These are phyloP conservation scores for Chrysopa pallens DNA, from an alignment of 1,140 invertebrate genomes.

Conservation along the genomic window DNA sequence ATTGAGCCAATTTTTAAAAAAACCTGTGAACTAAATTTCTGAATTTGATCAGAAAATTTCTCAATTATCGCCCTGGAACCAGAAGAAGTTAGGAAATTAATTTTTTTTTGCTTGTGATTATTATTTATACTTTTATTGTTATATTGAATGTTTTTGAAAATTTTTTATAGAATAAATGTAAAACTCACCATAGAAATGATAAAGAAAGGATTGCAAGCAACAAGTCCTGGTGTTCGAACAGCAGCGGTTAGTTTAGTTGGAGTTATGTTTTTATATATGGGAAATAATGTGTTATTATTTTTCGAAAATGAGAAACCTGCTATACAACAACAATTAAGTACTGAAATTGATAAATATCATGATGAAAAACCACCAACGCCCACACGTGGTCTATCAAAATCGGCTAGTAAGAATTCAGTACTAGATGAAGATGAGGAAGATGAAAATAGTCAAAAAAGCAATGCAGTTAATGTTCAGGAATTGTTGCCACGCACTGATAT, in stretches of 20 bases:
- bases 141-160: slow-evolving; percentile 5
- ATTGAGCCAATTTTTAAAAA: too few species aligned
- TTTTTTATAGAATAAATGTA: slow-evolving; percentile 45
- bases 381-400: slow-evolving; percentile 30
- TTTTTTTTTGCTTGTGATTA: too few species aligned
- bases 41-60: too few species aligned
- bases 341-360: slow-evolving; percentile 67
- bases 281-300: slow-evolving; percentile 49
- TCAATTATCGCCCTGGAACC: too few species aligned
- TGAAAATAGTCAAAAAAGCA: slow-evolving; percentile 24
- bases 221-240: slow-evolving; percentile 64
- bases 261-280: slow-evolving; percentile 66
- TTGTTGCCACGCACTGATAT: slow-evolving; percentile 64
- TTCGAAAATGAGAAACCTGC: slow-evolving; percentile 79
- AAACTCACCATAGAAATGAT: slow-evolving; percentile 63
- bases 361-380: slow-evolving; percentile 53
- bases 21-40: too few species aligned
- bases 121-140: too few species aligned
- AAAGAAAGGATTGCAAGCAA: slow-evolving; percentile 67
- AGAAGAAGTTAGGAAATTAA: too few species aligned
- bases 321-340: slow-evolving; percentile 67
- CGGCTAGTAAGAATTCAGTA: slow-evolving; percentile 2
- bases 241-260: slow-evolving; percentile 50
- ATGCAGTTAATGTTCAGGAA: slow-evolving; percentile 40
- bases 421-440: slow-evolving; percentile 33